Conservation (phyloP, 2,888 invertebrate species). For the Phalangium opilio region DNA sequence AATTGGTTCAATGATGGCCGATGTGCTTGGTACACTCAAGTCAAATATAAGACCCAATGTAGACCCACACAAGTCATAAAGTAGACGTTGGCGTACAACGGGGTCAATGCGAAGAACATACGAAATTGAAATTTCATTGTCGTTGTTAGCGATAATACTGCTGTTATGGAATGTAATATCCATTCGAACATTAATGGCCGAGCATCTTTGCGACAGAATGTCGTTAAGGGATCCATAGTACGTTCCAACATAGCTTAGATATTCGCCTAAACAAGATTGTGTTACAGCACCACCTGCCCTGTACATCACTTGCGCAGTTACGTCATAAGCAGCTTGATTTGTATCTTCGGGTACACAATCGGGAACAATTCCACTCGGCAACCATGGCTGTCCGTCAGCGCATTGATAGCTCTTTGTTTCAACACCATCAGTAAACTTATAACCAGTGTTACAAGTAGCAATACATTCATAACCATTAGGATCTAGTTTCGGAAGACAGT, state of each 20-base stretch:
- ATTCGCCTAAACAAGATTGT: conserved; percentile 63
- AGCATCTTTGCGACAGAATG: conserved; percentile 75
- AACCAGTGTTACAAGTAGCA: conserved; percentile 75
- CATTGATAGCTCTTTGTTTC: conserved; percentile 73
- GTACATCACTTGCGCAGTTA: conserved; percentile 68
- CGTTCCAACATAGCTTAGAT: conserved; percentile 38
- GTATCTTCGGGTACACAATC: conserved; percentile 85
- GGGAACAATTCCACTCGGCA: conserved; percentile 74
- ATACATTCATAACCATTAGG: conserved; percentile 52
- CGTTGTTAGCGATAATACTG: conserved; percentile 32
- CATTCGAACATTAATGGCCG: conserved; percentile 84
- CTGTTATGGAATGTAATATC: conserved; percentile 78
- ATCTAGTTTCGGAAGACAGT: conserved; percentile 61
- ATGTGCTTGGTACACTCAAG: conserved; percentile 79
- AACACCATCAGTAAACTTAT: conserved; percentile 76
- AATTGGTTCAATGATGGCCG: conserved; percentile 71
- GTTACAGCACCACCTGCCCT: conserved; percentile 80
- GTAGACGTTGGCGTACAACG: conserved; percentile 69
- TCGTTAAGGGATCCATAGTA: conserved; percentile 63
- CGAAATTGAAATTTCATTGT: conserved; percentile 23
- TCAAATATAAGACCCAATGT: conserved; percentile 86
- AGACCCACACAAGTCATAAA: conserved; percentile 88
- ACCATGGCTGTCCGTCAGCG: conserved; percentile 59
- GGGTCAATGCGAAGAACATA: conserved; percentile 76
- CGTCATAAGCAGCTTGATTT: conserved; percentile 86